A percentile compares a stretch with the other conserved stretches of the same genome.
These are phyloP conservation scores for Bolinopsis microptera DNA, from an alignment of 37 sponge, comb jelly and placozoan genomes.

Conservation along the genomic window DNA sequence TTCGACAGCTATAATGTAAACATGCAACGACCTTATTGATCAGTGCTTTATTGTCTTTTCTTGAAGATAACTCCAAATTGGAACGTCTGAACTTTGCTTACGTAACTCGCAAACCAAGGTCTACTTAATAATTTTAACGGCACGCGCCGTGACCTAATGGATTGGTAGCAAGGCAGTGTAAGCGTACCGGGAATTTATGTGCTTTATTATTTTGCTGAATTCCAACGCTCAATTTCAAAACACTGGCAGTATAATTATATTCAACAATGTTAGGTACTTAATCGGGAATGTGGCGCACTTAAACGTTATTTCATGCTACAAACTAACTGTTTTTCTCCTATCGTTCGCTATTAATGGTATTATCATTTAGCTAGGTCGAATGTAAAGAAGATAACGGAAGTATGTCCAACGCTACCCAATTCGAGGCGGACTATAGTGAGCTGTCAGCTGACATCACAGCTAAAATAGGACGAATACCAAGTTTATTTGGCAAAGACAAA, in stretches of 20 bases:
- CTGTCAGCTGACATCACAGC: conserved; percentile 53
- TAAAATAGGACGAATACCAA: conserved; percentile 50
- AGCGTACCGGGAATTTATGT: neutral
- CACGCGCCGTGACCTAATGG: neutral
- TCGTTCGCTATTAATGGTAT: neutral
- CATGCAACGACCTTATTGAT: too few relatives aligned
- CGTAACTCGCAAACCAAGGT: neutral
- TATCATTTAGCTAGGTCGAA: too few relatives aligned
- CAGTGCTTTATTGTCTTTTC: too few relatives aligned
- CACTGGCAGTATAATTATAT: neutral
- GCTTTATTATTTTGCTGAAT: neutral
- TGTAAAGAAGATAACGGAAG: neutral
- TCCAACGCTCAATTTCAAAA: neutral
- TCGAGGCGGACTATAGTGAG: conserved; percentile 48
- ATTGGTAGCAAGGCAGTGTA: neutral
- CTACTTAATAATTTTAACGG: neutral
- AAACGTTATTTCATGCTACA: too few relatives aligned
- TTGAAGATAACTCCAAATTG: too few relatives aligned
- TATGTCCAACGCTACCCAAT: conserved; percentile 30
- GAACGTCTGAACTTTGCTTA: too few relatives aligned
- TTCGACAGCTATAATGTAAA: too few relatives aligned
- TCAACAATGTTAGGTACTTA: too few relatives aligned
- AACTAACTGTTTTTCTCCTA: neutral
- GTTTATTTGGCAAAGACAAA: conserved; percentile 39
- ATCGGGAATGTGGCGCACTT: too few relatives aligned